Conservation (phyloP, 2,797 vertebrate species). For the Poecilia gillii region DNA sequence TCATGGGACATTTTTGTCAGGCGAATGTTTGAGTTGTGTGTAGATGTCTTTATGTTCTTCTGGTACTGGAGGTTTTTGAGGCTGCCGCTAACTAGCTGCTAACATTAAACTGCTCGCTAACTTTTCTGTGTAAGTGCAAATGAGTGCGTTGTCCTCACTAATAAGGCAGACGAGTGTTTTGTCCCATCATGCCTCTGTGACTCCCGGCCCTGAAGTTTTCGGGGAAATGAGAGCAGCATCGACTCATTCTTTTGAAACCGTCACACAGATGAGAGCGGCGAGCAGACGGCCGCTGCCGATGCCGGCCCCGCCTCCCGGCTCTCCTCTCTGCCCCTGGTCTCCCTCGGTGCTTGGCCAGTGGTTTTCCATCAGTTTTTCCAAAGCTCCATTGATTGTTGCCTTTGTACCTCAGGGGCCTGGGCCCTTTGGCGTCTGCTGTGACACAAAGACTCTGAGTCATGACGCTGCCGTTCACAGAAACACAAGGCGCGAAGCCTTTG, state of each 20-base stretch:
- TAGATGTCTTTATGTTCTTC: no score
- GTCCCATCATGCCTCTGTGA: constrained; percentile 14
- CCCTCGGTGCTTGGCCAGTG: constrained; percentile 52
- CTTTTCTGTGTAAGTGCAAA: no score
- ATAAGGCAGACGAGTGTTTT: constrained; percentile 30
- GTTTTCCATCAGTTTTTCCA: constrained; percentile 82
- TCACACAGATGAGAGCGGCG: constrained; percentile 25
- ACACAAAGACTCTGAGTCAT: constrained; percentile 73
- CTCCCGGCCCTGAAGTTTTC: constrained; percentile 44
- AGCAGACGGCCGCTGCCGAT: neutral
- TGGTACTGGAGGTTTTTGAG: no score
- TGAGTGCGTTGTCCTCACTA: constrained; percentile 24
- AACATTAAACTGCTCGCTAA: no score
- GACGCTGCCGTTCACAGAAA: constrained; percentile 42
- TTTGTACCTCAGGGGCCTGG: constrained; percentile 62
- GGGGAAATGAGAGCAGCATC: constrained; percentile 36
- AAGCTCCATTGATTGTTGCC: constrained; percentile 74
- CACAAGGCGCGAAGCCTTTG: constrained; percentile 59
- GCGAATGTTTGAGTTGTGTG: no score
- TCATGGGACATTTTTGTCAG: no score
- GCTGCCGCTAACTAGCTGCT: no score
- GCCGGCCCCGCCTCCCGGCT: constrained; percentile 18
- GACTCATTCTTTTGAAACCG: constrained; percentile 32
- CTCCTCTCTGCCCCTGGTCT: constrained; percentile 17
- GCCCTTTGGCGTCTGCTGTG: constrained; percentile 55